Base-by-base conservation (phyloP, 2,797 vertebrate genomes). In the Sebastes iracundus region DNA sequence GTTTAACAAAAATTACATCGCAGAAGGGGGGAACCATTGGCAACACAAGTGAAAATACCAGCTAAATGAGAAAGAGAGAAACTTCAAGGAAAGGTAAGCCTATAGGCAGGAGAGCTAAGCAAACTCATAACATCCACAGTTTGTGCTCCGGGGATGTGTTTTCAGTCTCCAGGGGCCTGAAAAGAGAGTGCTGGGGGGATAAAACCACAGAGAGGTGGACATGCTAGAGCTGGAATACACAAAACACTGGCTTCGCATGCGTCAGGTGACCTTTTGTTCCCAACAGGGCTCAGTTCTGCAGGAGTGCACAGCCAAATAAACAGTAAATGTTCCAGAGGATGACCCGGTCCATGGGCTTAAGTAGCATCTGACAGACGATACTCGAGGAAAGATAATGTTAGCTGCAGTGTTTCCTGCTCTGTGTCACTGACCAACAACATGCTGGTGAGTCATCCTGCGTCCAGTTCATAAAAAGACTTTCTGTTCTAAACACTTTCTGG, bases 241-340 rank as follows among this genome's bases (percentile, higher is more conserved):
- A 93, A 92, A 88, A 84, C 82, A 74, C 42, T 10, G 71, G 80
- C 77, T 28, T 85, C 75, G 75, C 25, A 32, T 80, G 84, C 78
- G 83, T 87, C 88, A 84, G 83, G 65, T 89, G 88, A 93, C 91
- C 89, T 83, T 93, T 90, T 91, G 91, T 89, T 91, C 90, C 77
- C 38, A 53, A 64, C 81, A 32, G 75, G 68, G 80, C 81, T 93
- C 88, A 88, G 88, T 88, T 92, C 87, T 90, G 88, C 87, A 81
- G 79, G 72, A 74, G 69, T 81, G 84, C 83, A 87, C 89, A 59
- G 75, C 23, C 87, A 91, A 88, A 91, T 88, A 88, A 90, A 82
- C 85, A 90, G 67, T n/a, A 49, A 30, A 81, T 83, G 85, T 84
- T 88, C 81, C 77, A 79, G 75, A 70, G 60, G 77, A 83, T 4